phyloP scores from a whole-genome alignment of 2,888 invertebrate species.

The Philereme transversata region DNA sequence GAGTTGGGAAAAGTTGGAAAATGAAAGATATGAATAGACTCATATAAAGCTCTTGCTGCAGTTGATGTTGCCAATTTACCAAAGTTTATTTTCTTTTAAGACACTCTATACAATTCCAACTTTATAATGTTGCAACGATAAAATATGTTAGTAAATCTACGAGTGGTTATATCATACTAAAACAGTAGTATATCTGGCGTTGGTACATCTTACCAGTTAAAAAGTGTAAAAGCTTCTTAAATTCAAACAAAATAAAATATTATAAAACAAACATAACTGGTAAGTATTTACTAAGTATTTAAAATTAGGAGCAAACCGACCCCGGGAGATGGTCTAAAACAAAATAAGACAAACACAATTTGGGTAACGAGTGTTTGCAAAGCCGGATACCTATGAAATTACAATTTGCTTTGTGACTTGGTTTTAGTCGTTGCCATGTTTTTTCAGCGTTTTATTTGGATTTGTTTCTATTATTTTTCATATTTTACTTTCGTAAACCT shows the following conservation, averaged over 20 bases:
- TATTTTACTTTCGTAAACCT: constrained; percentile 18
- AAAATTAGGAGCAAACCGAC: constrained; percentile 43
- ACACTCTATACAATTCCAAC: background rate
- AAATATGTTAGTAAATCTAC: no score
- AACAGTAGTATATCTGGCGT: no score
- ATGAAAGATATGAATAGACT: constrained; percentile 6
- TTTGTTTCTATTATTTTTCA: constrained; percentile 26
- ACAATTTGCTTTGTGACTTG: constrained; percentile 55
- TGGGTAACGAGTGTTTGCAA: constrained; percentile 64
- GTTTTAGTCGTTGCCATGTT: constrained; percentile 44
- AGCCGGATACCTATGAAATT: constrained; percentile 56
- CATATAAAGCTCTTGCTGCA: background rate
- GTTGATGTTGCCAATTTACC: constrained; percentile 1
- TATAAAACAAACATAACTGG: constrained; percentile 29
- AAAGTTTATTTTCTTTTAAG: background rate
- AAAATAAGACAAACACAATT: constrained; percentile 67
- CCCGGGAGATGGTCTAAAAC: constrained; percentile 44
- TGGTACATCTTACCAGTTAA: background rate
- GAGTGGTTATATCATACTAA: no score
- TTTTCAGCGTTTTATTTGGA: constrained; percentile 36
- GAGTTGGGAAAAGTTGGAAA: constrained; percentile 22
- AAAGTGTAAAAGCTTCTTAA: background rate
- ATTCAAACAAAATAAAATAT: constrained; percentile 17
- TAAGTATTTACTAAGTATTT: constrained; percentile 37
- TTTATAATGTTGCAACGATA: background rate